Conservation (phyloP, 2,888 invertebrate species). For the Hofmannophila pseudospretella region DNA sequence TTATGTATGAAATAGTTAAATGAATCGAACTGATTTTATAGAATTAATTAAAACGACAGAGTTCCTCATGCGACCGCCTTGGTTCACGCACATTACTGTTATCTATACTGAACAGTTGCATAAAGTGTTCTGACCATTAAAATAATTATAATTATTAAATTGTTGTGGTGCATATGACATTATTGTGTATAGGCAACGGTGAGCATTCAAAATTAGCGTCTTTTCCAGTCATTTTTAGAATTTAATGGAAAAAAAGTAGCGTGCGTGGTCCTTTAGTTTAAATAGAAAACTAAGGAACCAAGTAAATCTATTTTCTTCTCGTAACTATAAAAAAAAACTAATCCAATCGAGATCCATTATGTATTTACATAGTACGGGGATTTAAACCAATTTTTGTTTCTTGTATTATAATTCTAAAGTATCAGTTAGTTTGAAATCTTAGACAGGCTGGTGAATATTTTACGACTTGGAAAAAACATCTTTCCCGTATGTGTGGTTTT, state of each 20-base stretch:
- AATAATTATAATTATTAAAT: too few relatives aligned
- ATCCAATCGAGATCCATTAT: neutral
- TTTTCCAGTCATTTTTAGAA: too few relatives aligned
- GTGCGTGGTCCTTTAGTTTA: neutral
- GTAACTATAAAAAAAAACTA: neutral
- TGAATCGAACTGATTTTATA: conserved; percentile 3
- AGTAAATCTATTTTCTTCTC: neutral
- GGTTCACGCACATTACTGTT: neutral
- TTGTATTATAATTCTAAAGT: neutral
- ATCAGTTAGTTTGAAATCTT: neutral
- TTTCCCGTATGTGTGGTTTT: too few relatives aligned
- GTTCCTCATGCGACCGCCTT: neutral
- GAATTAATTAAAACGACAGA: neutral
- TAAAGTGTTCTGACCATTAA: too few relatives aligned
- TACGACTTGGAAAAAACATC: neutral
- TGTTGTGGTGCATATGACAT: too few relatives aligned
- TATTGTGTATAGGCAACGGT: too few relatives aligned
- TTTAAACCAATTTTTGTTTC: neutral
- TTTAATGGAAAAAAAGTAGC: neutral
- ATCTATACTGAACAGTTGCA: too few relatives aligned
- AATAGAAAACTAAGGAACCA: neutral
- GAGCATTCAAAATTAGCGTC: too few relatives aligned
- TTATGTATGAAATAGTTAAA: neutral
- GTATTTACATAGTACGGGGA: neutral
- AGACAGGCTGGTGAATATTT: neutral